Base-by-base conservation (phyloP, 2,888 invertebrate genomes). In the Tetranychus truncatus region DNA sequence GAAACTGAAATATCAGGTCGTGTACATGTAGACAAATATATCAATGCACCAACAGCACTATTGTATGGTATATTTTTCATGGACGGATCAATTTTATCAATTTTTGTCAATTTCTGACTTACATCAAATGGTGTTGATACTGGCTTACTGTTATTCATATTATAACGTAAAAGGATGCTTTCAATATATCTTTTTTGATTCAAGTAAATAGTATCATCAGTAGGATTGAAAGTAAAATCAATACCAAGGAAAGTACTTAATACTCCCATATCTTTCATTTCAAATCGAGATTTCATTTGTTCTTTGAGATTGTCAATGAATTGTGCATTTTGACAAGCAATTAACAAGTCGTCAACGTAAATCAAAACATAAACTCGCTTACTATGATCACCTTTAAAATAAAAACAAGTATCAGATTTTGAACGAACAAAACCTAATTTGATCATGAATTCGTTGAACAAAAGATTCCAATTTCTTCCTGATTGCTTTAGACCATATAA, bases 401-500 rank as follows among this genome's bases (percentile, higher is more conserved):
- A 71, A 5, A 71, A n/a, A 71, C 71, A 71, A 8, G n/a, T n/a
- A 18, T 71, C 71, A 20, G 71, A 21, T 7, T 71, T 21, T 8
- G 24, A 20, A 6, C 34, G 6, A 6, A 7, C 6, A n/a, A 6
- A 34, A 20, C 34, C 34, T 1, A 71, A 20, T 6, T 6, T 6
- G 6, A 24, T 71, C 11, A 24, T 20, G 34, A n/a, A 71, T 6
- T 71, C 21, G 9, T 71, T 15, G n/a, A 66, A 20, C 1, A 18
- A 75, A 15, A 77, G 20, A 44, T 78, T 77, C 79, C 80, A 80
- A 4, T 75, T 77, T 20, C 78, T n/a, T 3, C 78, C 77, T 1
- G 79, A 73, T 76, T 80, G 78, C 66, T 80, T 80, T 3, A 80
- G 75, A 2, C 79, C 79, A 74, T 80, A 80, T 4, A 80, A 20